Evolutionary conservation across 2,888 invertebrate genomes (phyloP), one percentile per base, ranked within the genome.

Genomic region (Rhimphoctona megacephalus): DNA sequence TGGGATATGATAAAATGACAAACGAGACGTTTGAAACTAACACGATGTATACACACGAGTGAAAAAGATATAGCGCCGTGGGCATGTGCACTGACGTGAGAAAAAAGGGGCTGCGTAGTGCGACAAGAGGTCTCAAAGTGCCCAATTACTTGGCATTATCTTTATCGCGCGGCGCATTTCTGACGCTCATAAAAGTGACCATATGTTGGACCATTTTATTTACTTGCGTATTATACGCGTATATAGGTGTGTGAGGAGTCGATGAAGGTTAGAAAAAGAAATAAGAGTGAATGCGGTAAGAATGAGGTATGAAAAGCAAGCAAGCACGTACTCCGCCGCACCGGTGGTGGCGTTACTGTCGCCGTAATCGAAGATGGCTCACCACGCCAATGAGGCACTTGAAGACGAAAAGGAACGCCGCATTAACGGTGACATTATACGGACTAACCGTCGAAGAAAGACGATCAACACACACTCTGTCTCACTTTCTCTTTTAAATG

Each of bases 91-190:
- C 64, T 49, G 30, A 36, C 36, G 36, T 33, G 39, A 64, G 33
- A 46, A 46, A 43, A 14, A 33, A 39, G 25, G 33, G 73, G 67
- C 78, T 43, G 79, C 33, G 49, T 33, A 73, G 74, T 66, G 74
- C 78, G 84, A 80, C 80, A 80, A 46, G 77, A 73, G 77, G 69
- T 49, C 66, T 72, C 70, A 84, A 86, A 84, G 84, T 86, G 81
- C 54, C 84, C 84, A 86, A 86, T 86, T 86, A 86, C 84, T 84
- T 79, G 86, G 81, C 84, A 86, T 86, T 86, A 86, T 86, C 84
- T 86, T 86, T 84, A 86, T 86, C 86, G 86, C 81, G 72, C 78
- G 69, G 73, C 30, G 83, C 78, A 61, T 82, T 85, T 82, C 78
- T 66, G 57, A 79, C 36, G 73, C 77, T 81, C 81, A 64, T 76